Percentiles rank a stretch among this genome's conserved stretches.
phyloP scores from a whole-genome alignment of 2,888 invertebrate species.

The Nephrotoma appendiculata region DNA sequence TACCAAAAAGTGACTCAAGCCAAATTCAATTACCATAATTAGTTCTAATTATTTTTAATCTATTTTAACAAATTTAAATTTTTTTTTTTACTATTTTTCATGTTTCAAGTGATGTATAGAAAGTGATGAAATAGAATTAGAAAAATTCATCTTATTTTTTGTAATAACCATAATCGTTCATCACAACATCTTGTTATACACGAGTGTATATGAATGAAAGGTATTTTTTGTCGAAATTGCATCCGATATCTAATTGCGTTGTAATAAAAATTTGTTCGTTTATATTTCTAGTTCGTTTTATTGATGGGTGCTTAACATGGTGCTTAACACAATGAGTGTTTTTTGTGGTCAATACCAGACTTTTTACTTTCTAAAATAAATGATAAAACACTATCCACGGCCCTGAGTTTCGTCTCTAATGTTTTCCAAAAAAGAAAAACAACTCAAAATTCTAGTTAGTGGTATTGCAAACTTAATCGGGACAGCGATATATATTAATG shows the following conservation, averaged over 20 bases:
- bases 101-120: background rate
- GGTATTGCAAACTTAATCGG: too few species aligned
- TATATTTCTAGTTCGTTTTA: background rate
- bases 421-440: too few species aligned
- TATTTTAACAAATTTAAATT: background rate
- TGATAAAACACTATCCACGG: too few species aligned
- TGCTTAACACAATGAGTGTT: too few species aligned
- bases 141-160: background rate
- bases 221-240: background rate
- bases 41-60: background rate
- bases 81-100: background rate
- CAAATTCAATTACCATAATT: background rate
- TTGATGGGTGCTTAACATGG: too few species aligned
- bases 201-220: background rate
- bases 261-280: background rate
- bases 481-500: too few species aligned
- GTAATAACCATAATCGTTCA: background rate
- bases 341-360: too few species aligned
- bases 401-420: too few species aligned
- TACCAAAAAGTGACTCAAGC: background rate
- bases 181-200: background rate
- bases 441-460: too few species aligned
- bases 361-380: too few species aligned
- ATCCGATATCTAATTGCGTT: background rate
- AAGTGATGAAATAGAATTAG: background rate